These are phyloP conservation scores for Ephialtes manifestator DNA, from an alignment of 2,888 invertebrate genomes.

Conservation along the genomic window DNA sequence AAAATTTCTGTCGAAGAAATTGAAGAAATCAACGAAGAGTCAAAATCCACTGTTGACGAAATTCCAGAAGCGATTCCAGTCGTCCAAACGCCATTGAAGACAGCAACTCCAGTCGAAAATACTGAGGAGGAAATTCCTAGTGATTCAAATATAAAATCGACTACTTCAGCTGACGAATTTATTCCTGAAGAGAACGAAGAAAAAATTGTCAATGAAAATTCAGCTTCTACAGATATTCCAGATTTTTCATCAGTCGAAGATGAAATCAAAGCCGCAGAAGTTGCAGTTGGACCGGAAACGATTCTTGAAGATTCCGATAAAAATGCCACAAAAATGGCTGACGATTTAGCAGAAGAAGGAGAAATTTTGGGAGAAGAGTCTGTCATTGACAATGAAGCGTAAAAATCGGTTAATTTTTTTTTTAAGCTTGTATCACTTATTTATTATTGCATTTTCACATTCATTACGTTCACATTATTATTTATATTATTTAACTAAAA, in stretches of 20 bases:
- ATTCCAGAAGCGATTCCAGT: constrained; percentile 4
- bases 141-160: not conserved
- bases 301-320: not conserved
- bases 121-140: not conserved
- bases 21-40: not conserved
- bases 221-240: not conserved
- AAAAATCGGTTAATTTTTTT: not conserved
- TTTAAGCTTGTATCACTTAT: constrained; percentile 35
- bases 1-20: not conserved
- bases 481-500: constrained; percentile 29
- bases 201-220: not conserved
- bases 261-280: not conserved
- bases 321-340: not conserved
- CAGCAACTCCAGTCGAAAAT: constrained; percentile 1
- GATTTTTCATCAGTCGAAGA: not conserved
- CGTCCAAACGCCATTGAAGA: not conserved
- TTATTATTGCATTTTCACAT: constrained; percentile 59
- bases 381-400: constrained; percentile 13
- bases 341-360: not conserved
- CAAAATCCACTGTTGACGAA: not conserved
- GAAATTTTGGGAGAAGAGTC: not conserved
- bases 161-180: not conserved
- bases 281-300: not conserved
- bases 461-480: constrained; percentile 49
- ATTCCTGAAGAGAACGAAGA: not conserved